Conservation (phyloP, 2,888 invertebrate species). For the Melanargia galathea region DNA sequence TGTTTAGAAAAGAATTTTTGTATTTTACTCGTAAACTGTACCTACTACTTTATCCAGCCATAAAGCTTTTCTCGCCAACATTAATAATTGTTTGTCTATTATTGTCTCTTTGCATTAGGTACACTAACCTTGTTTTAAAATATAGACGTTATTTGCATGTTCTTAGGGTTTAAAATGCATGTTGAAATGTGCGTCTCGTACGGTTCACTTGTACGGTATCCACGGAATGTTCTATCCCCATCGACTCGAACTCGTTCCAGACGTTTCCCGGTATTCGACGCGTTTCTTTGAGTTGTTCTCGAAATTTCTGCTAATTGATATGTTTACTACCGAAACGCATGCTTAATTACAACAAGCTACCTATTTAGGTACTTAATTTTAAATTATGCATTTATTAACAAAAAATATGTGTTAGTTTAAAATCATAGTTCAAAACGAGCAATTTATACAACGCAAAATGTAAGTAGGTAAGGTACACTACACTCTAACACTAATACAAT, state of each 20-base stretch:
- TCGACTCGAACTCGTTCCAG: conserved; percentile 26
- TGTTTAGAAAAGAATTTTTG: conserved; percentile 2
- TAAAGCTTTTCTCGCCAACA: conserved; percentile 15
- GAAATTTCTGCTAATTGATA: conserved; percentile 28
- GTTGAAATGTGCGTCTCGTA: conserved; percentile 1
- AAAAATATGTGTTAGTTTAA: not conserved
- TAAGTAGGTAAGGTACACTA: too few relatives aligned
- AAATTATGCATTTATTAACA: not conserved
- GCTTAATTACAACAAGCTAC: conserved; percentile 3
- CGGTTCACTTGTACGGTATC: conserved; percentile 21
- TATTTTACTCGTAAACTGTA: conserved; percentile 15
- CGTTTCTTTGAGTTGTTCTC: conserved; percentile 25
- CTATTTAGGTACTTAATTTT: not conserved
- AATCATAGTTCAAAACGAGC: too few relatives aligned
- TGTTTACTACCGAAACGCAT: conserved; percentile 15
- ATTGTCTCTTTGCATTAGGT: conserved; percentile 10
- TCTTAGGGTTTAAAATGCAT: conserved; percentile 2
- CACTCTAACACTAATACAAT: too few relatives aligned
- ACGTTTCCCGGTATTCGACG: conserved; percentile 30
- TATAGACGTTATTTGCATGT: not conserved
- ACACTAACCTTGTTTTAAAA: conserved; percentile 15
- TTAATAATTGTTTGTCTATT: conserved; percentile 24
- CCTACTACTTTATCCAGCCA: not conserved
- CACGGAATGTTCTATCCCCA: conserved; percentile 31
- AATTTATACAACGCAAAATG: too few relatives aligned